Conservation (phyloP, 2,888 invertebrate species). For the Cistogaster globosa region DNA sequence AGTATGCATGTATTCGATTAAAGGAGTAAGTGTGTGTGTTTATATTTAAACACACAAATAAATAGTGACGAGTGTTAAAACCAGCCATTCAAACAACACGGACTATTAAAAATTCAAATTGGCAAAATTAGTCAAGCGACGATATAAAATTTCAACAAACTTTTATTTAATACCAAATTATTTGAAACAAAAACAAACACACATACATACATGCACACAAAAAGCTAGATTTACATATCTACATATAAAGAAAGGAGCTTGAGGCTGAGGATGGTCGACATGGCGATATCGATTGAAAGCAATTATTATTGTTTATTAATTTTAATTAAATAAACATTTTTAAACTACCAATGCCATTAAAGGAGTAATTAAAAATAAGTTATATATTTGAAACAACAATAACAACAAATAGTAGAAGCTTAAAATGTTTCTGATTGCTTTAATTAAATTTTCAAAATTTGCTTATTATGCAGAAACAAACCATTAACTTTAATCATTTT, state of each 20-base stretch:
- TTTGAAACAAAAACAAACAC: conserved; percentile 30
- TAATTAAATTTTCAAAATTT: conserved; percentile 6
- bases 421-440: conserved; percentile 39
- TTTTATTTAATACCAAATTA: conserved; percentile 68
- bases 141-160: conserved; percentile 71
- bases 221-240: neutral
- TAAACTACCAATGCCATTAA: conserved; percentile 37
- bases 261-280: neutral
- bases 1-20: conserved; percentile 17
- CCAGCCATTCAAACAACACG: conserved; percentile 60
- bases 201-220: neutral
- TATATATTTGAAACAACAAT: conserved; percentile 15
- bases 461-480: no score
- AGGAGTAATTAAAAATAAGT: conserved; percentile 43
- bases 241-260: neutral
- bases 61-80: conserved; percentile 40
- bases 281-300: conserved; percentile 49
- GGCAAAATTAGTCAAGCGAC: conserved; percentile 72
- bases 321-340: conserved; percentile 69
- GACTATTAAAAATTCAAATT: conserved; percentile 71
- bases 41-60: conserved; percentile 18
- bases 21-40: conserved; percentile 11
- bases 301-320: conserved; percentile 64
- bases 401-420: neutral
- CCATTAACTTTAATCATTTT: no score